phyloP scores from a whole-genome alignment of 2,113 vertebrate species.

The Macrotis lagotis region DNA sequence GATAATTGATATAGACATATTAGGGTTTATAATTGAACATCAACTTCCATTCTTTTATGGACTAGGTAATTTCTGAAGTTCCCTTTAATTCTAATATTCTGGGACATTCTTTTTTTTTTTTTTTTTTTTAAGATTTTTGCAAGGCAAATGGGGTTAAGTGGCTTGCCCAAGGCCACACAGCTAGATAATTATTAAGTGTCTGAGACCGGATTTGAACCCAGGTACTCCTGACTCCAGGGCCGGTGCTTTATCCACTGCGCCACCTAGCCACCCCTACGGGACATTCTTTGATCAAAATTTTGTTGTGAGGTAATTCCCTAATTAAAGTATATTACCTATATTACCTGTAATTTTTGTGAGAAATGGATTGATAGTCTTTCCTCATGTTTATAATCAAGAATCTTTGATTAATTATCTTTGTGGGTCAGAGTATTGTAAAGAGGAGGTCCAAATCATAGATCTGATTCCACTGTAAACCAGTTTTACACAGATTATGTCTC shows the following conservation, averaged over 20 bases:
- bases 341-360: not conserved
- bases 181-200: no score
- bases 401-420: not conserved
- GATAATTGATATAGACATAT: conserved; percentile 3
- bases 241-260: no score
- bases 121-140: no score
- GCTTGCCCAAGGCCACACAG: no score
- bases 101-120: conserved; percentile 19
- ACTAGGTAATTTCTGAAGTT: not conserved
- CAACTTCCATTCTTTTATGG: not conserved
- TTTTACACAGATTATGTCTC: conserved; percentile 8
- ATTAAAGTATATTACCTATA: not conserved
- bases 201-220: no score
- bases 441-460: not conserved
- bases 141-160: no score
- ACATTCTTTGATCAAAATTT: conserved; percentile 26
- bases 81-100: not conserved
- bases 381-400: not conserved
- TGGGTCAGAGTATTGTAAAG: not conserved
- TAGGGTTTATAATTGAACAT: not conserved
- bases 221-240: no score
- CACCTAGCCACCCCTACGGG: no score
- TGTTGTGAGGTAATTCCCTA: not conserved
- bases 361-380: conserved; percentile 3
- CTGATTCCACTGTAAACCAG: conserved; percentile 3